Evolutionary conservation across 2,113 vertebrate species (phyloP), one percentile per base, ranked within the genome.

Genomic region (Myrmophylax atrothorax): DNA sequence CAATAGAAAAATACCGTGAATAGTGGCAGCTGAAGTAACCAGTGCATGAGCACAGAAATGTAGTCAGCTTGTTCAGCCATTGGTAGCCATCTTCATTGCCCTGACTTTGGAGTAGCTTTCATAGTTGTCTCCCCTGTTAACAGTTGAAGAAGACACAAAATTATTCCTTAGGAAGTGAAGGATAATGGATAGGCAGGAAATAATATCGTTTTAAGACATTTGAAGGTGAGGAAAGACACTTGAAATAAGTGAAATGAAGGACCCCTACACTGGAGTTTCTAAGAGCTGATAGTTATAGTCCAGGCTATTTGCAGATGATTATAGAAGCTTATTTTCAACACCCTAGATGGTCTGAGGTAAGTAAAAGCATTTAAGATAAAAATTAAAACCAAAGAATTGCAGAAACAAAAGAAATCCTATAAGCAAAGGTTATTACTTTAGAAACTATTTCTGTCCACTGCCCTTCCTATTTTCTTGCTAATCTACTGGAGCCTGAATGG

Each of bases 391-490:
- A 53, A 7, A 24, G 44, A 74, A 73, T 13, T 38, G 5, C 10
- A 60, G 66, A 88, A 90, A 94, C 59, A 93, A 91, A 92, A 93
- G 47, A 49, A 90, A 94, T 80, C 24, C 23, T 76, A 44, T 75
- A 53, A 86, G 38, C 38, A 94, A 85, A 93, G 58, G 40, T 91
- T 95, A 93, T 89, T 89, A 33, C 38, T 84, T 89, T 64, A 83
- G 70, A 88, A 89, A 85, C 47, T 83, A 77, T 74, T 94, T 93
- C 38, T 94, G 56, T 38, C 64, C 50, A 40, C 14, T 84, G 66
- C 49, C 42, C 66, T 89, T 93, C 56, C 59, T 74, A 49, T 92
- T 92, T 96, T 86, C 68, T 80, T 94, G 10, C 73, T 93, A 95
- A 93, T 84, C 37, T 93, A 86, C 44, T 40, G 44, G 64, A 86